phyloP scores from a whole-genome alignment of 2,113 vertebrate species.

The Isichthys henryi region DNA sequence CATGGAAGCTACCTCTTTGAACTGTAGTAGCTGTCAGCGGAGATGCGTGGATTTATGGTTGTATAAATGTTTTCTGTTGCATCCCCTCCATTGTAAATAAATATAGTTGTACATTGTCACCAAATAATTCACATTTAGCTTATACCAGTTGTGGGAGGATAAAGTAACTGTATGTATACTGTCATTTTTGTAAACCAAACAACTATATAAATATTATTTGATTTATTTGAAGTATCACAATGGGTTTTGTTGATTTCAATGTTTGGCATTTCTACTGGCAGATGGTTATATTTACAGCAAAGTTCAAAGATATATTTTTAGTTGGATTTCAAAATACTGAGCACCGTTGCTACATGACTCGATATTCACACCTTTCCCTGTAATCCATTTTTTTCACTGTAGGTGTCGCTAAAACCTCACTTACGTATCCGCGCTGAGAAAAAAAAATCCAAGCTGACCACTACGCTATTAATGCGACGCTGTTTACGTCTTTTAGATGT shows the following conservation, averaged over 20 bases:
- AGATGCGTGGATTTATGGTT: slow-evolving; percentile 53
- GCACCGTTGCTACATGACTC: background rate
- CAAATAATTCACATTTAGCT: slow-evolving; percentile 76
- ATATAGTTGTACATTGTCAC: slow-evolving; percentile 74
- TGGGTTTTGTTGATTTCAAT: background rate
- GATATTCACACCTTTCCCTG: background rate
- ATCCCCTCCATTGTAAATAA: slow-evolving; percentile 64
- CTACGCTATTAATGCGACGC: background rate
- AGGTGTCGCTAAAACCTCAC: background rate
- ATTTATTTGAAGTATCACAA: background rate
- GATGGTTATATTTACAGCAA: background rate
- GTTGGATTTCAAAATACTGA: background rate
- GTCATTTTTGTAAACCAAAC: slow-evolving; percentile 76
- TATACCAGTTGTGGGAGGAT: slow-evolving; percentile 77
- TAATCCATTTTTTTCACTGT: background rate
- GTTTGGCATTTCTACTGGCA: background rate
- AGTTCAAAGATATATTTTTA: background rate
- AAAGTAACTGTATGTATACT: slow-evolving; percentile 76
- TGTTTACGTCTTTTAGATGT: background rate
- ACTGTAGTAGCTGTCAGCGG: slow-evolving; percentile 81
- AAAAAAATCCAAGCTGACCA: background rate
- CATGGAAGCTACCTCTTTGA: slow-evolving; percentile 95
- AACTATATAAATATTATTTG: slow-evolving; percentile 60
- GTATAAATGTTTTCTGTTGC: slow-evolving; percentile 33
- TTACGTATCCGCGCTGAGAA: background rate